These are phyloP conservation scores for Noctuana brunneofusca DNA, from an alignment of 2,888 invertebrate species.

Conservation along the genomic window DNA sequence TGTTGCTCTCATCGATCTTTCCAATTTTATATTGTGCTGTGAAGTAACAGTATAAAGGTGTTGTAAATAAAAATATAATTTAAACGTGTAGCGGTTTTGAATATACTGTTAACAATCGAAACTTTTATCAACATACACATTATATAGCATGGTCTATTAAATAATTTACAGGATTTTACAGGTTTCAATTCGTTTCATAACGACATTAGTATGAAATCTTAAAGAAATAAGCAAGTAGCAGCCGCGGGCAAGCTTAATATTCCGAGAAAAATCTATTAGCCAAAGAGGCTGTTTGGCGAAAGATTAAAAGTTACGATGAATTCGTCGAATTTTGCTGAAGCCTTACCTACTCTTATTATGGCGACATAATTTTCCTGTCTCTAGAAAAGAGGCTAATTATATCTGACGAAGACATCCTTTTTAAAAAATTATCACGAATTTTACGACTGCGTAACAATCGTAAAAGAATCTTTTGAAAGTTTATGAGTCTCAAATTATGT, in stretches of 20 bases:
- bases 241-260: constrained; percentile 14
- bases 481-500: neutral
- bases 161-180: no score
- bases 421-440: neutral
- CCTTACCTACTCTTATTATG: neutral
- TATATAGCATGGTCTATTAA: no score
- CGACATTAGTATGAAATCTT: neutral
- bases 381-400: constrained; percentile 1
- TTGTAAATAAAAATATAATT: no score
- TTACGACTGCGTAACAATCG: neutral
- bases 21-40: no score
- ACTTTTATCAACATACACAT: no score
- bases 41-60: no score
- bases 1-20: no score
- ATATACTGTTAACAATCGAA: no score
- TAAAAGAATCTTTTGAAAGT: neutral
- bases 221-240: constrained; percentile 4
- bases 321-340: constrained; percentile 4
- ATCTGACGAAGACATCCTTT: neutral
- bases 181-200: neutral
- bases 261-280: constrained; percentile 24
- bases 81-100: no score
- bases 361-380: neutral
- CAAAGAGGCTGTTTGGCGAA: constrained; percentile 14
- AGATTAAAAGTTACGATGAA: constrained; percentile 20